Conservation (phyloP, 2,113 vertebrate species). For the Hypanus sabinus region DNA sequence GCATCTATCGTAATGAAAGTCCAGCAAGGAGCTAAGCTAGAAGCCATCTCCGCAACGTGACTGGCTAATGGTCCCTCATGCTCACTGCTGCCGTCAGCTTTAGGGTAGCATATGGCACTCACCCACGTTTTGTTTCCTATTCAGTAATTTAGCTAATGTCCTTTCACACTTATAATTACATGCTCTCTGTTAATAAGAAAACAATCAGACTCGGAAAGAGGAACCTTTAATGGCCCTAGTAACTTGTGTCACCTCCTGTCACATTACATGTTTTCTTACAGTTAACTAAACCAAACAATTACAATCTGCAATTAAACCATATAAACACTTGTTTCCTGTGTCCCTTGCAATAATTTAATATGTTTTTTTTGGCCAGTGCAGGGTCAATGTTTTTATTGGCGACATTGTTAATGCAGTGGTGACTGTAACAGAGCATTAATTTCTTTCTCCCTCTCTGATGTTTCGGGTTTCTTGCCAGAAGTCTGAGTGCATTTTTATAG, state of each 20-base stretch:
- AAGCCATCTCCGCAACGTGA: conserved; percentile 85
- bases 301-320: conserved; percentile 2
- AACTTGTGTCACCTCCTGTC: background rate
- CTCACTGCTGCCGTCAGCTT: conserved; percentile 69
- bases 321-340: conserved; percentile 34
- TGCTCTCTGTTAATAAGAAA: background rate
- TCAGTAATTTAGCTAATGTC: background rate
- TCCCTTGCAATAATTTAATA: conserved; percentile 8
- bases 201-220: background rate
- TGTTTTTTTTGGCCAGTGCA: background rate
- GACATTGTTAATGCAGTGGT: conserved; percentile 15
- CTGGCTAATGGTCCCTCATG: conserved; percentile 90
- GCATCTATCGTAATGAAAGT: conserved; percentile 98
- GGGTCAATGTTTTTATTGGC: conserved; percentile 31
- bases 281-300: conserved; percentile 30
- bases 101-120: conserved; percentile 88
- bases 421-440: background rate
- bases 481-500: conserved; percentile 35
- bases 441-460: conserved; percentile 6
- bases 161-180: conserved; percentile 4
- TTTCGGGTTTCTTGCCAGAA: background rate
- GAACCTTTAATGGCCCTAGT: background rate
- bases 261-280: conserved; percentile 22
- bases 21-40: conserved; percentile 99
- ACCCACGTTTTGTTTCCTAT: conserved; percentile 48